Conservation (phyloP, 2,113 vertebrate genomes). For the Chinchilla lanigera region DNA sequence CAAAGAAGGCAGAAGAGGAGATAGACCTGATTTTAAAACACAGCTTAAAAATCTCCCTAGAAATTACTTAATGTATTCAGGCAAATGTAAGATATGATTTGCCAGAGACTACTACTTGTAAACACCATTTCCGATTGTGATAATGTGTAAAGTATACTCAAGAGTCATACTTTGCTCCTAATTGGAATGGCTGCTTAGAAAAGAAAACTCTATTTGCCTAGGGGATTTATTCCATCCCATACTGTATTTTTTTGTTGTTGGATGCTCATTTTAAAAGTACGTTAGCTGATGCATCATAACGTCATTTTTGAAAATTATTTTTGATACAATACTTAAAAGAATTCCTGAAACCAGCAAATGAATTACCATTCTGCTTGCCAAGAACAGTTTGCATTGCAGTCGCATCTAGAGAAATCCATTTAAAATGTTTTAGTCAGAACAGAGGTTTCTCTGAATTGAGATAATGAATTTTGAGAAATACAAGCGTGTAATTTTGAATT, state of each 20-base stretch:
- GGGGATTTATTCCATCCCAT: not conserved
- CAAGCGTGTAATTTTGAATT: constrained; percentile 12
- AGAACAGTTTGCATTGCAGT: constrained; percentile 47
- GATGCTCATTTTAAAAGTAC: not conserved
- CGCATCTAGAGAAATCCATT: constrained; percentile 6
- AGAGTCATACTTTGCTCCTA: constrained; percentile 12
- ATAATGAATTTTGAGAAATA: constrained; percentile 40
- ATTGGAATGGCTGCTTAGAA: constrained; percentile 16
- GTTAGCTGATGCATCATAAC: not conserved
- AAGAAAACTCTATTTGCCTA: constrained; percentile 34
- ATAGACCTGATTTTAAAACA: constrained; percentile 56
- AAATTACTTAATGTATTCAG: constrained; percentile 50
- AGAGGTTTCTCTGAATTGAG: not conserved
- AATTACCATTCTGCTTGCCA: constrained; percentile 52
- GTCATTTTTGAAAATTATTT: constrained; percentile 26
- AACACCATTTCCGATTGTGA: not conserved
- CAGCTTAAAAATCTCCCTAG: constrained; percentile 38
- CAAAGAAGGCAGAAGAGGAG: constrained; percentile 36
- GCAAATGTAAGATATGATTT: constrained; percentile 42
- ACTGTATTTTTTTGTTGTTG: not conserved
- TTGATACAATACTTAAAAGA: constrained; percentile 39
- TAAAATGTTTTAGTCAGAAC: not conserved
- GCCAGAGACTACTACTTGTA: not conserved
- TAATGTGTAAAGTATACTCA: not conserved
- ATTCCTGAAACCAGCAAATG: constrained; percentile 51